Base-by-base conservation (phyloP, 2,113 vertebrate species). In the Synodontis membranacea region DNA sequence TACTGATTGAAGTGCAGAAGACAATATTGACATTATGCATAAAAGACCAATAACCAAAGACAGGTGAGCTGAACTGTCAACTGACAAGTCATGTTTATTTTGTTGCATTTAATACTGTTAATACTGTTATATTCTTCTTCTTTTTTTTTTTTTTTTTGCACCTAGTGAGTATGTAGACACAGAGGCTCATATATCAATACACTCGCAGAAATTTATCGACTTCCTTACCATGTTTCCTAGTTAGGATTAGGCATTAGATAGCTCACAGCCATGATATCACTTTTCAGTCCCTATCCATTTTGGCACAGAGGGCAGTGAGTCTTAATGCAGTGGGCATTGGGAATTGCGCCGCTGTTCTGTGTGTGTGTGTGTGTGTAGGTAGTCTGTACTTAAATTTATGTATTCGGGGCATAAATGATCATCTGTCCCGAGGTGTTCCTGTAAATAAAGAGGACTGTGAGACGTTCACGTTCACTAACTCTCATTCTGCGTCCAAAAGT, bases 241-340 rank as follows among this genome's bases (percentile, higher is more conserved):
- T 68, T 86, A 87, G 82, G 87, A 84, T 90, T 90, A 89, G 84
- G 87, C 82, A 90, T 90, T 88, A 90, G 89, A 83, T n/a, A 84
- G 86, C 84, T 86, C 58, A 58, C 50, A 86, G 89, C 79, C 76
- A 56, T 86, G 75, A 88, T 86, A 90, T 90, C 87, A 90, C 42
- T 42, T 85, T 83, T 84, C 48, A 74, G 74, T 82, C 83, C 62
- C 79, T 72, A 83, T 87, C 80, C 72, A 64, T 86, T 82, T 60
- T 87, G 86, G 58, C 64, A 87, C 72, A n/a, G 44, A 83, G 66
- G 80, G 75, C 80, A 80, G 48, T 85, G 88, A 89, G 75, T 87
- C 88, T 83, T 80, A 50, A 70, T 76, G 60, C 54, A 34, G 2
- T 80, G 84, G 68, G 58, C 80, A 88, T 44, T 86, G 56, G 80